Evolutionary conservation across 2,888 invertebrate species (phyloP).

Genomic region (Oscheius sp.): DNA sequence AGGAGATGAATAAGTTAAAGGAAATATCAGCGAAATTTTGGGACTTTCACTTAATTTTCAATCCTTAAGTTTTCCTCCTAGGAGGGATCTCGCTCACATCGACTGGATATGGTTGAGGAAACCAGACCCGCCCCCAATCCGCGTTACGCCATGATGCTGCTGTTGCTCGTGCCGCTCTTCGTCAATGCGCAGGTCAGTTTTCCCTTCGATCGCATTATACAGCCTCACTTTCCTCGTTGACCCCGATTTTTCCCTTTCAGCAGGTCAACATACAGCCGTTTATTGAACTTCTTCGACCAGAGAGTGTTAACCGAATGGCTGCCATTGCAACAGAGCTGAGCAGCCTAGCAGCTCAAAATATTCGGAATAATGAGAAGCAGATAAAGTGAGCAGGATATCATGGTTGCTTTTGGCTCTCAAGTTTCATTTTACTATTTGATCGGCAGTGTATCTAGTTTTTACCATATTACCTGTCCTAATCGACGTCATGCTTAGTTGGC

Average conservation of each 20-base stretch:
- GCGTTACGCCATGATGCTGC: slow-evolving; percentile 19
- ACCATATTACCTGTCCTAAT: too few species aligned
- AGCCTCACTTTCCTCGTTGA: slow-evolving; percentile 23
- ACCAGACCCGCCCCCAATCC: slow-evolving; percentile 22
- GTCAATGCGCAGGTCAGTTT: slow-evolving; percentile 27
- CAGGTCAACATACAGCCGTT: slow-evolving; percentile 44
- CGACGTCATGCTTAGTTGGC: not conserved
- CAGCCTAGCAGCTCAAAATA: slow-evolving; percentile 42
- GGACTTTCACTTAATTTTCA: not conserved
- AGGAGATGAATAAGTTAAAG: not conserved
- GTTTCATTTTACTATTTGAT: not conserved
- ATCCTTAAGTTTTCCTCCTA: not conserved
- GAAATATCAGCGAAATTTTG: not conserved
- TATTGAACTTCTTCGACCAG: slow-evolving; percentile 43
- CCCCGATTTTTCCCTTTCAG: slow-evolving; percentile 18
- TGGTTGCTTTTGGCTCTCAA: too few species aligned
- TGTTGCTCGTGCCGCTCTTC: slow-evolving; percentile 16
- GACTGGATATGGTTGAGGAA: slow-evolving; percentile 26
- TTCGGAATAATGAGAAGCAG: slow-evolving; percentile 42
- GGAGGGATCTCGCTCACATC: slow-evolving; percentile 14
- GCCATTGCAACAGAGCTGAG: slow-evolving; percentile 47
- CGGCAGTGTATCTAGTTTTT: too few species aligned
- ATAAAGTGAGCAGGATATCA: slow-evolving; percentile 44
- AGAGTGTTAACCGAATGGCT: slow-evolving; percentile 48
- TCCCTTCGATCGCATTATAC: slow-evolving; percentile 26